These are phyloP conservation scores for Silvanus unidentatus DNA, from an alignment of 2,888 invertebrate genomes.

Conservation along the genomic window DNA sequence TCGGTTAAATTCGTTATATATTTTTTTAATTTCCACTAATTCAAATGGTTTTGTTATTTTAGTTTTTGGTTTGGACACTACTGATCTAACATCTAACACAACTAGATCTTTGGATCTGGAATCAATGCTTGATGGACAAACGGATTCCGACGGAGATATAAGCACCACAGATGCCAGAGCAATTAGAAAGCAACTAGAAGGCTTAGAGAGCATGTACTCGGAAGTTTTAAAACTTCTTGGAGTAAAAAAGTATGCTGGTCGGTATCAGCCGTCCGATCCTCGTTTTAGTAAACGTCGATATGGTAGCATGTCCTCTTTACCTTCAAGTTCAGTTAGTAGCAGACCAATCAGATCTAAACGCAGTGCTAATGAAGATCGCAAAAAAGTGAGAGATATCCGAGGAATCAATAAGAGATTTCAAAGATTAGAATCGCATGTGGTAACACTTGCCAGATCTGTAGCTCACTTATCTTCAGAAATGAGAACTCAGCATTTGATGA, in stretches of 20 bases:
- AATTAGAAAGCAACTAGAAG: conserved; percentile 73
- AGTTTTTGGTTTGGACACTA: conserved; percentile 68
- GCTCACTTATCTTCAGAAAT: conserved; percentile 89
- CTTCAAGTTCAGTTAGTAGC: conserved; percentile 77
- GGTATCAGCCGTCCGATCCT: conserved; percentile 54
- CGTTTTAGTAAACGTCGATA: conserved; percentile 53
- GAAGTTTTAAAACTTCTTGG: conserved; percentile 66
- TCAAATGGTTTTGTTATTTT: conserved; percentile 22
- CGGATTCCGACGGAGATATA: conserved; percentile 65
- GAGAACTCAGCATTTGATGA: conserved; percentile 81
- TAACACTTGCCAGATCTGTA: conserved; percentile 82
- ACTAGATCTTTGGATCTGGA: conserved; percentile 71
- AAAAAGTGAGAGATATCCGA: conserved; percentile 63
- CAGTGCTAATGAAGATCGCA: conserved; percentile 62
- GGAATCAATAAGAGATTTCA: conserved; percentile 84
- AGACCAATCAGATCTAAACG: conserved; percentile 69
- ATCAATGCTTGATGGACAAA: conserved; percentile 67
- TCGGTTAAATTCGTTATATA: conserved; percentile 42
- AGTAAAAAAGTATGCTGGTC: conserved; percentile 44
- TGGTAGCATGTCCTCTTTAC: conserved; percentile 77
- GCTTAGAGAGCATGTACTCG: conserved; percentile 81
- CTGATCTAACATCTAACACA: conserved; percentile 73
- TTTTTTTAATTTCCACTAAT: not conserved
- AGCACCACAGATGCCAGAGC: conserved; percentile 72
- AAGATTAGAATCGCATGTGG: conserved; percentile 83